phyloP scores from a whole-genome alignment of 2,797 vertebrate genomes.

The Kryptopterus vitreolus region DNA sequence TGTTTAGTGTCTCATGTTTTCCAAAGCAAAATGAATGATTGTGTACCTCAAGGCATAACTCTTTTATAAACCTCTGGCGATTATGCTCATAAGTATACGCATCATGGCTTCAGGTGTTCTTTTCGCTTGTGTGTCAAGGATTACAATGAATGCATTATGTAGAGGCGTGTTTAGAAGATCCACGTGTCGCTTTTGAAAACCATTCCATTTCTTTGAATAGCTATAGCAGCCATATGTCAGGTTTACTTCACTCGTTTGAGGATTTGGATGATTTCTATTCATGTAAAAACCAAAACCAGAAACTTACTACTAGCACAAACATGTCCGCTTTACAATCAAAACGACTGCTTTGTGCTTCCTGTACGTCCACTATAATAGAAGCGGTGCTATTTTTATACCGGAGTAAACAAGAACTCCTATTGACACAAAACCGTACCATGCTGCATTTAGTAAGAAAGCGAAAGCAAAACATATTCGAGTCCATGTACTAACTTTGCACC shows the following conservation, averaged over 20 bases:
- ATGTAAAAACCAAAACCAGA: not conserved
- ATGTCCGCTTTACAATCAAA: not conserved
- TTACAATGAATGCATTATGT: not conserved
- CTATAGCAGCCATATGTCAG: not conserved
- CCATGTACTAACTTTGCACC: not conserved
- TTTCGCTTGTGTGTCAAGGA: not conserved
- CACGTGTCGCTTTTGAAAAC: no score
- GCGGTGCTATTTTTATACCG: not conserved
- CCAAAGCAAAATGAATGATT: not conserved
- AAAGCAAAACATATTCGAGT: not conserved
- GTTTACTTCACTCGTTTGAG: not conserved
- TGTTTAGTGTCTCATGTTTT: slow-evolving; percentile 5
- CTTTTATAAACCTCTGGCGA: not conserved
- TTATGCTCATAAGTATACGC: not conserved
- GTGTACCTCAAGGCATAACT: not conserved
- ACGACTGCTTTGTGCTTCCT: no score
- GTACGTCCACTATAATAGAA: not conserved
- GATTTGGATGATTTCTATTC: not conserved
- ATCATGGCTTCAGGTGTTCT: not conserved
- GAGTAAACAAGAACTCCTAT: no score
- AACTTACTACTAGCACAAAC: not conserved
- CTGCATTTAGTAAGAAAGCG: no score
- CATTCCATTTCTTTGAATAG: not conserved
- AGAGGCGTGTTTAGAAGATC: not conserved
- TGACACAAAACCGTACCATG: no score